Percentiles rank a stretch among this genome's conserved stretches.
phyloP scores from a whole-genome alignment of 2,113 vertebrate species.

The Mionectes macconnelli region DNA sequence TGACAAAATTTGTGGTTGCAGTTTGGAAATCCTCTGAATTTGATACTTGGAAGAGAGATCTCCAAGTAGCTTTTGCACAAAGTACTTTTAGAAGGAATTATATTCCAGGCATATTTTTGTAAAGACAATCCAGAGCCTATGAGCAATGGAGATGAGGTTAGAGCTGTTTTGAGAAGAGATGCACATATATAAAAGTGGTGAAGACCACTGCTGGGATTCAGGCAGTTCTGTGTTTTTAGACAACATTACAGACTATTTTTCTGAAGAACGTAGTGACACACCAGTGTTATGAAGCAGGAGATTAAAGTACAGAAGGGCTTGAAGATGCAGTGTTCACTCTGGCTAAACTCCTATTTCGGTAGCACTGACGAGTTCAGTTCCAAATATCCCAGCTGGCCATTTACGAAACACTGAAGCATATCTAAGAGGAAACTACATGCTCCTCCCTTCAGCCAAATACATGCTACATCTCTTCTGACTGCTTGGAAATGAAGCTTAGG shows the following conservation, averaged over 20 bases:
- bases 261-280: not conserved
- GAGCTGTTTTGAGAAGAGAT: not conserved
- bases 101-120: not conserved
- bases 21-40: constrained; percentile 6
- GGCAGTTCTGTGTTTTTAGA: not conserved
- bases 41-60: not conserved
- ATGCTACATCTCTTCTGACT: not conserved
- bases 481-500: constrained; percentile 19
- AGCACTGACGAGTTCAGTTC: not conserved
- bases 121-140: not conserved
- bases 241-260: not conserved
- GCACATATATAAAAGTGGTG: not conserved
- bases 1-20: constrained; percentile 10
- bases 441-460: constrained; percentile 1
- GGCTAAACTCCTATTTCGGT: not conserved
- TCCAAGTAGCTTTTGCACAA: not conserved
- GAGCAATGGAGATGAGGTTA: not conserved
- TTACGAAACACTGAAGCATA: not conserved
- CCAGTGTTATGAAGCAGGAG: not conserved
- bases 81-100: not conserved
- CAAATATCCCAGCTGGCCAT: constrained; percentile 32
- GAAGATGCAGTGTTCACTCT: not conserved
- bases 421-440: constrained; percentile 7
- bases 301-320: not conserved
- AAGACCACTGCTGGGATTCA: not conserved